These are phyloP conservation scores for Brachyopa scutellaris DNA, from an alignment of 2,888 invertebrate genomes.

Conservation along the genomic window DNA sequence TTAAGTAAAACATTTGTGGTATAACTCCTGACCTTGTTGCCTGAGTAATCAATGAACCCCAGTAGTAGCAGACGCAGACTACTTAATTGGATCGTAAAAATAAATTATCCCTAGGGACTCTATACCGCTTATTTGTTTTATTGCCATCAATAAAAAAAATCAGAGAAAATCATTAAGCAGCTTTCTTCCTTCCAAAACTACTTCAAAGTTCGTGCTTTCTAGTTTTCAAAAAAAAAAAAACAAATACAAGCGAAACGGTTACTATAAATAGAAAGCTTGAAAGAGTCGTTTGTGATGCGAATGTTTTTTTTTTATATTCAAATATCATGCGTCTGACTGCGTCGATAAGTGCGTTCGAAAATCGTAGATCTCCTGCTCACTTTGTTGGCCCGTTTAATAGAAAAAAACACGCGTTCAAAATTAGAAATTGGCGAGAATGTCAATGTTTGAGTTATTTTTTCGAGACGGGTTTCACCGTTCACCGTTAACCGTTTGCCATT, in stretches of 20 bases:
- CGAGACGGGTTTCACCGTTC: background rate
- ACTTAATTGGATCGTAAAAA: background rate
- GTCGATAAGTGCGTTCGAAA: conserved; percentile 1
- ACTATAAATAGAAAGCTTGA: conserved; percentile 16
- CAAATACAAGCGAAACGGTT: conserved; percentile 2
- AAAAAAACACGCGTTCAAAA: conserved; percentile 26
- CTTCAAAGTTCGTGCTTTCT: conserved; percentile 34
- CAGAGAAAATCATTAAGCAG: background rate
- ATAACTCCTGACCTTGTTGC: background rate
- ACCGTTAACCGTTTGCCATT: background rate
- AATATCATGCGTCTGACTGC: conserved; percentile 23
- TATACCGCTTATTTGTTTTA: conserved; percentile 5
- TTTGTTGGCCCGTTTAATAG: conserved; percentile 19
- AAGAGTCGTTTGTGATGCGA: background rate
- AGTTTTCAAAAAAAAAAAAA: background rate
- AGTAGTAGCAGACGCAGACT: background rate
- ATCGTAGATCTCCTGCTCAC: conserved; percentile 4
- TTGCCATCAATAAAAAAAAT: conserved; percentile 7
- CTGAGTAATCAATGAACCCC: background rate
- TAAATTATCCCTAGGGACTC: background rate
- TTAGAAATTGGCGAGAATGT: conserved; percentile 45
- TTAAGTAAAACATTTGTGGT: background rate
- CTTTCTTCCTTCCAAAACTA: conserved; percentile 4
- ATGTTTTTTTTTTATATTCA: background rate
- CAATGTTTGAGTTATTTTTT: conserved; percentile 26